Evolutionary conservation across 2,797 vertebrate species (phyloP), one percentile per base, ranked within the genome.

Genomic region (Paramormyrops hopkinsi): DNA sequence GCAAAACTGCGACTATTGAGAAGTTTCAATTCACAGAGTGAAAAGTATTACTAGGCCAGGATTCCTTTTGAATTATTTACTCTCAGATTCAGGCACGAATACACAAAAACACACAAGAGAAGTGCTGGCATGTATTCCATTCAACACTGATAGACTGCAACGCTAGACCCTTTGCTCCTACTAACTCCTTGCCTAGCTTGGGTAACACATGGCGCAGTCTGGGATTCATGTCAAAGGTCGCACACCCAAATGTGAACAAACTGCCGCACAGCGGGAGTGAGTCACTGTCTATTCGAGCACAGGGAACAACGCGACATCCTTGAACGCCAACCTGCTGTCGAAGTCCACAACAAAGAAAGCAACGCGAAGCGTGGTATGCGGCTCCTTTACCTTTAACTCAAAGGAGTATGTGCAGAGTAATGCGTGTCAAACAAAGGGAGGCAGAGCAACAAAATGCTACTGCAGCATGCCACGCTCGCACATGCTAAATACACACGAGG

Each of bases 211-310:
- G 51, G 62, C 87, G 3, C 86, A 88, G 11, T 51, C 89, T 89
- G 56, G 88, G 91, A 91, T 90, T 89, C 53, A 86, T 91, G 91
- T 88, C 33, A 92, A 90, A 90, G 88, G 91, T 91, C 83, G 90
- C 59, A 5, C 9, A 73, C 84, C 51, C 3, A 33, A 82, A 82
- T 44, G 41, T 46, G 82, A 33, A 69, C 86, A 73, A 89, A 59
- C 89, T 89, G 89, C 89, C 79, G 85, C 73, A 88, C 90, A 62
- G 51, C 41, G 62, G 53, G 54, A 65, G 65, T 59, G 25, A 9
- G 53, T 88, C 83, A 51, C 46, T 7, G 84, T 85, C 90, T 90
- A 89, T 89, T 90, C 90, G 41, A n/a, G 19, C 37, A 4, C 37
- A n/a, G 73, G 73, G 73, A 19, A 79, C 46, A 12, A 44, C 7